Evolutionary conservation across 2,888 invertebrate species (phyloP).

Genomic region (Bruchidius siliquastri): DNA sequence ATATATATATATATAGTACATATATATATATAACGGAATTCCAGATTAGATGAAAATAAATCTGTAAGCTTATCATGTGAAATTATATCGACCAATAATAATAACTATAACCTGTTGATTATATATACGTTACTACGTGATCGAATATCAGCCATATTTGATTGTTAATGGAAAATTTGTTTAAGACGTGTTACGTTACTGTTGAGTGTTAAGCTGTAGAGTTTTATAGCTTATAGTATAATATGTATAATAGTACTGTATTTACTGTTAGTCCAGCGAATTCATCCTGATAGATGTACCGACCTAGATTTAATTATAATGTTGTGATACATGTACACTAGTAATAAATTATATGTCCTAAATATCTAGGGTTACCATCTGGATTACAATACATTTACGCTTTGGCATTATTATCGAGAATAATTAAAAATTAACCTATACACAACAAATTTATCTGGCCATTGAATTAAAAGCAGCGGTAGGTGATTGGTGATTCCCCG

Average conservation of each 20-base stretch:
- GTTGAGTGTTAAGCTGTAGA: background rate
- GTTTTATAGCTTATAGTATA: background rate
- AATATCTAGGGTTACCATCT: too few relatives aligned
- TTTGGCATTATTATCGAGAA: too few relatives aligned
- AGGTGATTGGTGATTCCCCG: too few relatives aligned
- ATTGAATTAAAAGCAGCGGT: too few relatives aligned
- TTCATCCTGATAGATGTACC: background rate
- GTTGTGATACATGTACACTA: background rate
- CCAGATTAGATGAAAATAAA: background rate
- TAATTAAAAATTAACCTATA: too few relatives aligned
- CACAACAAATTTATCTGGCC: too few relatives aligned
- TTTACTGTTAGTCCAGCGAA: too few relatives aligned
- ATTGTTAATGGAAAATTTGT: background rate
- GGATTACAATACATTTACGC: too few relatives aligned
- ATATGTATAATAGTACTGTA: too few relatives aligned
- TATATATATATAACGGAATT: background rate
- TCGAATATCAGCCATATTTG: background rate
- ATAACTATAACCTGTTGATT: background rate
- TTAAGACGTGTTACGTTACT: background rate
- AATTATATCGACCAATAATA: background rate
- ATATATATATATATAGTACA: too few relatives aligned
- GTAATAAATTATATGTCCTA: too few relatives aligned
- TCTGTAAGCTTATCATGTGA: background rate
- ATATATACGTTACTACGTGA: background rate
- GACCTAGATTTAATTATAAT: background rate